phyloP scores from a whole-genome alignment of 2,888 invertebrate genomes.

The Machimus atricapillus region DNA sequence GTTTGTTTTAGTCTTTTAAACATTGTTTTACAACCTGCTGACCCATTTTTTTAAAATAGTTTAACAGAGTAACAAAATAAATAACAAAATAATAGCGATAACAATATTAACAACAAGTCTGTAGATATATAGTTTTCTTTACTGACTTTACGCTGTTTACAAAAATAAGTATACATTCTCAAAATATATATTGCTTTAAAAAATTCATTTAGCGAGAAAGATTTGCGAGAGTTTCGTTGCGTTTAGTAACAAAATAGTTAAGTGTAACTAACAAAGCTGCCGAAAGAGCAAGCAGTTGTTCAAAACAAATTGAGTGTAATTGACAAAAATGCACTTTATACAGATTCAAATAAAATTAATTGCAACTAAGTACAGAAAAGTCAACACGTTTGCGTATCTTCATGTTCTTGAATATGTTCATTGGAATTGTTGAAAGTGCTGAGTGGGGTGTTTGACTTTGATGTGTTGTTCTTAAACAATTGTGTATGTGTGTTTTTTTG shows the following conservation, averaged over 20 bases:
- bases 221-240: conserved; percentile 33
- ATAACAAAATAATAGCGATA: not conserved
- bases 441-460: conserved; percentile 1
- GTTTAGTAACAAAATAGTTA: conserved; percentile 12
- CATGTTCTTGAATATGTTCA: not conserved
- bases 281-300: not conserved
- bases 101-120: conserved; percentile 1
- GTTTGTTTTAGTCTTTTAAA: conserved; percentile 24
- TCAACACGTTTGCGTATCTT: not conserved
- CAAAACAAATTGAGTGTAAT: not conserved
- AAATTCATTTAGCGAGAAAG: conserved; percentile 13
- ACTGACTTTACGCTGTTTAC: not conserved
- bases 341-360: not conserved
- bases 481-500: not conserved
- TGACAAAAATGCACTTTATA: conserved; percentile 34
- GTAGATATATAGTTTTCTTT: not conserved
- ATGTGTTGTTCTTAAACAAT: not conserved
- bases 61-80: conserved; percentile 7
- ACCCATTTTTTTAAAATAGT: not conserved
- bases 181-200: conserved; percentile 1
- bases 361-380: not conserved
- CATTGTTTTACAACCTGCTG: not conserved
- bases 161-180: not conserved
- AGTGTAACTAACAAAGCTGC: not conserved
- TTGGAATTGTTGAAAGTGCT: not conserved